Evolutionary conservation across 2,113 vertebrate species (phyloP).

Genomic region (Cettia cetti): DNA sequence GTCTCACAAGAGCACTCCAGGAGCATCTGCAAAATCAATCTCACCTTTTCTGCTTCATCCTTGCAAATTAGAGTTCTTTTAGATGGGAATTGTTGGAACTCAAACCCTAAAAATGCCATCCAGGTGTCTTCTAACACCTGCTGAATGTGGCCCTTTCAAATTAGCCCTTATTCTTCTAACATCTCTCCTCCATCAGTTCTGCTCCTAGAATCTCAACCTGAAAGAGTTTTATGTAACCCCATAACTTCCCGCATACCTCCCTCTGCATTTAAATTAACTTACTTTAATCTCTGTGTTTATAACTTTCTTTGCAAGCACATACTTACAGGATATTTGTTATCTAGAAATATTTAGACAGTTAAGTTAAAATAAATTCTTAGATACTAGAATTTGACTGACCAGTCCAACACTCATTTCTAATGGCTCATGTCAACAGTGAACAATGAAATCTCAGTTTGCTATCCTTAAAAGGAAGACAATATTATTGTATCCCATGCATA

Average conservation of each 20-base stretch:
- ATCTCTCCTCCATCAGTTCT: not conserved
- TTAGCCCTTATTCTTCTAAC: not conserved
- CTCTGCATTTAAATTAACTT: not conserved
- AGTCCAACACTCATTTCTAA: not conserved
- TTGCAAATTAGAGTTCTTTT: not conserved
- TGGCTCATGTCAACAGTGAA: not conserved
- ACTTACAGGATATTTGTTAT: not conserved
- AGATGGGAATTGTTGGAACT: not conserved
- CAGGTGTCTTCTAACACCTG: not conserved
- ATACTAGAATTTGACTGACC: not conserved
- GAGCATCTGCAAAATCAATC: constrained; percentile 3
- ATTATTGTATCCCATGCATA: not conserved
- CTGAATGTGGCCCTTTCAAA: not conserved
- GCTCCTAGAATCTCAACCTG: not conserved
- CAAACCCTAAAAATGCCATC: not conserved
- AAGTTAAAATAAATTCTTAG: not conserved
- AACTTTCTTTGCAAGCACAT: not conserved
- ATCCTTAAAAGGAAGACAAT: not conserved
- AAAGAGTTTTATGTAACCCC: not conserved
- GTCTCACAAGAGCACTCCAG: not conserved
- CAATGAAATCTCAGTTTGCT: not conserved
- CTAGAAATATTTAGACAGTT: not conserved
- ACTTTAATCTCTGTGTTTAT: not conserved
- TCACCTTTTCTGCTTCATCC: not conserved
- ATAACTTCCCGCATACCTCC: not conserved